Base-by-base conservation (phyloP, 2,797 vertebrate species). In the Cynopterus sphinx region DNA sequence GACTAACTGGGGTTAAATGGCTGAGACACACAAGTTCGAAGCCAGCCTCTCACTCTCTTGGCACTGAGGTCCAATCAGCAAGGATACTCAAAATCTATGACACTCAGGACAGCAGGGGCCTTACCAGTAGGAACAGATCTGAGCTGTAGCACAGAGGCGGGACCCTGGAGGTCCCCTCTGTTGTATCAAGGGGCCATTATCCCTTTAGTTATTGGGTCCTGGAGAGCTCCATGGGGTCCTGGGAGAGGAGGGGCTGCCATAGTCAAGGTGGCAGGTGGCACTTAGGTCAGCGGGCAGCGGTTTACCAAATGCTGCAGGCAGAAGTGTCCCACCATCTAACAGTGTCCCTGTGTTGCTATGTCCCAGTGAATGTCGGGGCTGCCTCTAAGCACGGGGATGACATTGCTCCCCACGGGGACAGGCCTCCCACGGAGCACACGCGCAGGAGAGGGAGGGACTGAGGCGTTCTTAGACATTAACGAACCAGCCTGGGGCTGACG, bases 391-490 rank as follows among this genome's bases (percentile, higher is more conserved):
- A 4, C 0, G 0, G 10, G 22, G 13, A 33, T 61, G 28, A 39
- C n/a, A 10, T 15, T 9, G 5, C 16, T 22, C 24, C 53, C 26
- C 12, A 3, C 0, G 0, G 49, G 43, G 71, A 36, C 36, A 9
- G 17, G 53, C 61, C 53, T 53, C 46, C 19, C n/a, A 16, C 3
- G 5, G 15, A 78, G 4, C 49, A 26, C 22, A 9, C 22, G 4
- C 13, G 88, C 31, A 9, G 55, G 78, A n/a, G 86, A 53, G 19
- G 22, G 26, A 70, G 55, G 41, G 61, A 83, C 6, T 28, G 33
- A 85, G 77, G 61, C 9, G 22, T 49, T 49, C 46, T 19, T 36
- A 46, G 46, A 67, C 26, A 63, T 43, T 55, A 61, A 82, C 33
- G 68, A 36, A 63, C 39, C 55, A 63, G 49, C 31, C 31, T 7